Base-by-base conservation (phyloP, 2,113 vertebrate genomes). In the Varanus salvator region DNA sequence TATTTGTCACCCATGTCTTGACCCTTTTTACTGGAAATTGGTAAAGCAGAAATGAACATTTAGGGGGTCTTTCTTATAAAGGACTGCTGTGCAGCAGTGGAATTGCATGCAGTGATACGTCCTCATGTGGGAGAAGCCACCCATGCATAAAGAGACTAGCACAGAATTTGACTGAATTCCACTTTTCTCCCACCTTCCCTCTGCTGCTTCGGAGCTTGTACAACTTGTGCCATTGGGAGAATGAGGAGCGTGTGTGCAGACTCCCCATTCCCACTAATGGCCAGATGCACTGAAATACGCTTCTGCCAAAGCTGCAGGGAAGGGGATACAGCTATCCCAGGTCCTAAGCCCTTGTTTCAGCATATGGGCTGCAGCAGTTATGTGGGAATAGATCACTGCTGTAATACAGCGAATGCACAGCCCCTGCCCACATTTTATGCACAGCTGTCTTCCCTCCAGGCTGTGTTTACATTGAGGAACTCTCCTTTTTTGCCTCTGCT, bases 21-120 rank as follows among this genome's bases (percentile, higher is more conserved):
- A 75, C 90, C 91, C 74, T 60, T 89, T 14, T 80, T 81, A n/a
- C 50, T 81, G 75, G 38, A 88, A 88, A 69, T 85, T 86, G n/a
- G 3, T 93, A 27, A 27, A 68, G n/a, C 0, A 3, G 4, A 3
- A 8, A 93, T 93, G 57, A 72, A 86, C 74, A 1, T 66, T 88
- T 6, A 57, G 69, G 8, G 2, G 48, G 91, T 83, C 80, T 72
- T 89, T 68, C 57, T 64, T 86, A 4, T 14, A 75, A 66, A 91
- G 69, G n/a, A 38, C 86, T 50, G 34, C 89, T 92, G 76, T 78
- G 60, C 38, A 87, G 29, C 48, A 34, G 27, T 68, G 29, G 80
- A 68, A 78, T 2, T 21, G 15, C 17, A 38, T 92, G 31, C 27
- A 92, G 54, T 6, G 86, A 48, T 74, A 17, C n/a, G 7, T n/a